Conservation (phyloP, 2,113 vertebrate species). For the Lonchura striata region DNA sequence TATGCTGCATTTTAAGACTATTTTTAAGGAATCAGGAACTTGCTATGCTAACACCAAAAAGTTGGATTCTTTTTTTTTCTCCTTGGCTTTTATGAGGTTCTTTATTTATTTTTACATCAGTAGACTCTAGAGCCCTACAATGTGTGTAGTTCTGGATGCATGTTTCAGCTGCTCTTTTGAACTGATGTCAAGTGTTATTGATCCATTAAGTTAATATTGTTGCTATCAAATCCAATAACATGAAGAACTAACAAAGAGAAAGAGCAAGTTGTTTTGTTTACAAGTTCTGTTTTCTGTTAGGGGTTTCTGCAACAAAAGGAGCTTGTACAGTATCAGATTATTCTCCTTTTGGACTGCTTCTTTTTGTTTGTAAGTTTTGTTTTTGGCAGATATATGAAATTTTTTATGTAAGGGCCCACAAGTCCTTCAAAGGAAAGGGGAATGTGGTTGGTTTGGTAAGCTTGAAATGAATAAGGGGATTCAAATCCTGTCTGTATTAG, state of each 20-base stretch:
- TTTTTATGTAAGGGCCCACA: background rate
- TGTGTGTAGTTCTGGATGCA: background rate
- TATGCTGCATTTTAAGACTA: background rate
- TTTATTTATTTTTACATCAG: background rate
- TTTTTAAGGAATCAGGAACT: background rate
- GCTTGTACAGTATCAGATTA: background rate
- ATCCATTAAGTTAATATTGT: background rate
- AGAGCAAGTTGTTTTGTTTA: background rate
- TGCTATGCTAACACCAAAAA: background rate
- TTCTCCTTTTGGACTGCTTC: background rate
- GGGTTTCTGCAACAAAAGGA: background rate
- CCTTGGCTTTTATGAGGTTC: background rate
- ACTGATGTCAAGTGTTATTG: background rate
- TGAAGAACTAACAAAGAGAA: background rate
- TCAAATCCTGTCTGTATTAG: background rate
- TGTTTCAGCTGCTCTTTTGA: background rate
- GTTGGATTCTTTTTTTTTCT: background rate
- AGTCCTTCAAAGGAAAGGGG: background rate
- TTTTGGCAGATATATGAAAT: background rate
- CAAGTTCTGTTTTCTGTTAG: background rate
- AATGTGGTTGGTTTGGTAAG: background rate
- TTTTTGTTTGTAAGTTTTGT: background rate
- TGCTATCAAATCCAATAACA: background rate
- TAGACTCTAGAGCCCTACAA: background rate
- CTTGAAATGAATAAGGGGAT: accelerated